Percentiles rank a stretch among this genome's conserved stretches.
These are phyloP conservation scores for Cliona cf. orientalis DNA, from an alignment of 37 sponge, comb jelly and placozoan species.

Conservation along the genomic window DNA sequence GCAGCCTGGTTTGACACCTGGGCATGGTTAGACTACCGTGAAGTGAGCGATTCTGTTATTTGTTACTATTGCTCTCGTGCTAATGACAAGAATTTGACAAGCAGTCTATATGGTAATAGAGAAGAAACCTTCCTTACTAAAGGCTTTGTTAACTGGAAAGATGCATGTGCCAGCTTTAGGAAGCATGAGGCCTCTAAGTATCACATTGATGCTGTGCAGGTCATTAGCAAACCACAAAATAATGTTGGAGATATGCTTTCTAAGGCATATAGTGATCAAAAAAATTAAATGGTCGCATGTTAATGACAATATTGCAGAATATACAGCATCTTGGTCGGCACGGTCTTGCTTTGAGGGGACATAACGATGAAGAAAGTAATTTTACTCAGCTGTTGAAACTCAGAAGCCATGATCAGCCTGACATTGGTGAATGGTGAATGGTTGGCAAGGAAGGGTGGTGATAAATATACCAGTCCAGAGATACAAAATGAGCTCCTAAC, in stretches of 20 bases:
- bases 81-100: constrained; percentile 5
- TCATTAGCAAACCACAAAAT: too few relatives aligned
- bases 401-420: constrained; percentile 6
- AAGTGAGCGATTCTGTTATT: constrained; percentile 18
- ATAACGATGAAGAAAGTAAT: background rate
- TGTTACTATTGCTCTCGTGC: constrained; percentile 49
- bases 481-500: constrained; percentile 45
- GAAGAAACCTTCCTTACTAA: constrained; percentile 22
- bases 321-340: too few relatives aligned
- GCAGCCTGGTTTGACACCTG: constrained; percentile 30
- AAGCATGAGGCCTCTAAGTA: constrained; percentile 4
- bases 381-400: constrained; percentile 9
- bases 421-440: background rate
- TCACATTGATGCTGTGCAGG: constrained; percentile 36
- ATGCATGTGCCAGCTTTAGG: constrained; percentile 44
- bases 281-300: too few relatives aligned
- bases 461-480: constrained; percentile 56
- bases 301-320: too few relatives aligned
- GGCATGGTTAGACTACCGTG: constrained; percentile 42
- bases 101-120: constrained; percentile 11
- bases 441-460: constrained; percentile 12
- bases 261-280: too few relatives aligned
- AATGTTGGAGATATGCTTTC: too few relatives aligned
- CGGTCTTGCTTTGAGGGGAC: too few relatives aligned
- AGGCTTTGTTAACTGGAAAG: constrained; percentile 51